A percentile compares a stretch with the other conserved stretches of the same genome.
Conservation (phyloP, 2,888 invertebrate genomes). For the Erpobdella octoculata region DNA sequence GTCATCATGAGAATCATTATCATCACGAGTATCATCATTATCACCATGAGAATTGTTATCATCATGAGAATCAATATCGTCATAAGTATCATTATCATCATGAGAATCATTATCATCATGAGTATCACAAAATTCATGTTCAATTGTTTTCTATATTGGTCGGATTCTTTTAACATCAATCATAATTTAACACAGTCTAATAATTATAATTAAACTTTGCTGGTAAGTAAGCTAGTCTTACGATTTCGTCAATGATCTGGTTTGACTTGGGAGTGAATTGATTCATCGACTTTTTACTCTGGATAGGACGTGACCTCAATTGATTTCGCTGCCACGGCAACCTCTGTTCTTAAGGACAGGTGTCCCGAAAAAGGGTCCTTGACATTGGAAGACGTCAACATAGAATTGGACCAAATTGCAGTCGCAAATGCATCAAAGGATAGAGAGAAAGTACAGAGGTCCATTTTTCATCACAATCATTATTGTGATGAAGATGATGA, state of each 20-base stretch:
- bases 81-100: no score
- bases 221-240: background rate
- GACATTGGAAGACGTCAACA: constrained; percentile 66
- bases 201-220: background rate
- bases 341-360: constrained; percentile 60
- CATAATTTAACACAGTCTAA: background rate
- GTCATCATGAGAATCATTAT: no score
- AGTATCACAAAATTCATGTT: no score
- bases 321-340: constrained; percentile 76
- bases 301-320: constrained; percentile 45
- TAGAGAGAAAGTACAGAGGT: constrained; percentile 56
- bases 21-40: no score
- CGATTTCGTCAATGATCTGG: background rate
- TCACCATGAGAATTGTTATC: no score
- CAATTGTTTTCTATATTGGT: no score
- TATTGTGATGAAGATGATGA: no score
- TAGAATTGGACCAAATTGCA: constrained; percentile 68
- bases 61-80: no score
- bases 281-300: background rate
- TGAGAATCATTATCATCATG: no score
- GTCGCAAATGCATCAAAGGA: constrained; percentile 58
- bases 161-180: no score
- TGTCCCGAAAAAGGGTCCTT: constrained; percentile 57
- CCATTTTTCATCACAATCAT: no score
- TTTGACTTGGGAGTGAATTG: background rate